Evolutionary conservation across 1,140 invertebrate species (phyloP).

Genomic region (Drosophila virilis): DNA sequence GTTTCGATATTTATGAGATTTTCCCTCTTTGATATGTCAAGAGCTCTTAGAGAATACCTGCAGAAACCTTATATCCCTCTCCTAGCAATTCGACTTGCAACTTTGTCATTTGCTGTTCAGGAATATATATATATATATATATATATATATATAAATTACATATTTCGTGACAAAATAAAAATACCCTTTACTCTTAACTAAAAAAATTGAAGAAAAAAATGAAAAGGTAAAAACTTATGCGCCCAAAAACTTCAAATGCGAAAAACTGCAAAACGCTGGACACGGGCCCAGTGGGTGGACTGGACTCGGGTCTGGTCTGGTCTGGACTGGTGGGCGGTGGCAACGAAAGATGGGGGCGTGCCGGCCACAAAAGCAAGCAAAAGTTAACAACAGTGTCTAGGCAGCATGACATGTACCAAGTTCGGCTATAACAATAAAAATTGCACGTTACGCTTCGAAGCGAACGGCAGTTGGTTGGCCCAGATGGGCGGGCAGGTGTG

Average conservation of each 20-base stretch:
- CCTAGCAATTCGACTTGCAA: too few relatives aligned
- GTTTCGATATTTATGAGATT: too few relatives aligned
- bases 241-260: constrained; percentile 22
- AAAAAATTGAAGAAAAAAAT: background rate
- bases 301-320: too few relatives aligned
- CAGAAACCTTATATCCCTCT: too few relatives aligned
- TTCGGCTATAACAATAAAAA: constrained; percentile 73
- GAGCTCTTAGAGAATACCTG: too few relatives aligned
- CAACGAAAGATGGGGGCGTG: constrained; percentile 16
- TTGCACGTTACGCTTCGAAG: constrained; percentile 65
- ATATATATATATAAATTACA: too few relatives aligned
- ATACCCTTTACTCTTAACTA: too few relatives aligned
- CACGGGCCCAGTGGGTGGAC: background rate
- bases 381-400: constrained; percentile 66
- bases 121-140: too few relatives aligned
- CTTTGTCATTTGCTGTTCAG: too few relatives aligned
- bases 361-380: constrained; percentile 34
- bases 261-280: constrained; percentile 24
- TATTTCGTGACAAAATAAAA: too few relatives aligned
- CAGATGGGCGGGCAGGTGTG: constrained; percentile 1
- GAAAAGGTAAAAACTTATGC: constrained; percentile 7
- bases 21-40: too few relatives aligned
- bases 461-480: background rate
- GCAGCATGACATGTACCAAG: constrained; percentile 60
- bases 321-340: background rate